Base-by-base conservation (phyloP, 1,140 invertebrate genomes). In the Alviniconcha marisindica region DNA sequence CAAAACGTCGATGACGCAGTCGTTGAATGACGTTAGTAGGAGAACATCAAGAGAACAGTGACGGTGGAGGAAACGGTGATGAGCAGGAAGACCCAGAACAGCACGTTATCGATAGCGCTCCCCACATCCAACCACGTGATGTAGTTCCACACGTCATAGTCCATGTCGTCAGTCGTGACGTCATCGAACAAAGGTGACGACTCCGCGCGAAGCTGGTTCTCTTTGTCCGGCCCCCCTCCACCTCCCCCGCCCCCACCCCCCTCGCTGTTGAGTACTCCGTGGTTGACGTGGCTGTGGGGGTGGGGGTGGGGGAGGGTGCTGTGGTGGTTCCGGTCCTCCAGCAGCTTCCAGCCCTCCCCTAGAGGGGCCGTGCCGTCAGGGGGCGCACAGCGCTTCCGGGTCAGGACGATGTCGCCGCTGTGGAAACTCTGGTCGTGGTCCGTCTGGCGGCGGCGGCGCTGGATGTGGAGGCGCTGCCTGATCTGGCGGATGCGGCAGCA, bases 71-170 rank as follows among this genome's bases (percentile, higher is more conserved):
- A 73, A 10, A 87, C 77, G n/a, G 86, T 87, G 44, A 87, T 84
- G 40, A 81, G 48, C 33, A 87, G 73, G 44, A 87, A 87, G 0
- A 85, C 80, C 86, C 86, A 87, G 73, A 87, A 87, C 21, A 87
- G 71, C 15, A 87, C 36, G 36, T 85, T 87, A 51, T 87, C 86
- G 18, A 85, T 83, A 60, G 86, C 83, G 56, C 73, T 82, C n/a
- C 84, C 86, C 18, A 87, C 84, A 44, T 87, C 86, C 10, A 31
- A 60, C 86, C 86, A 87, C 18, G 86, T 84, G 51, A 87, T 74
- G 15, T 48, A 77, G 4, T 69, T 40, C 84, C 84, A 83, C 66
- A 83, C 82, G 28, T 85, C 84, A 18, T 54, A 31, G 33, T 77
- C 81, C 21, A 76, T 14, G 21, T 83, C 81, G 12, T 76, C 81